These are phyloP conservation scores for Nerophis lumbriciformis DNA, from an alignment of 2,113 vertebrate genomes.

Conservation along the genomic window DNA sequence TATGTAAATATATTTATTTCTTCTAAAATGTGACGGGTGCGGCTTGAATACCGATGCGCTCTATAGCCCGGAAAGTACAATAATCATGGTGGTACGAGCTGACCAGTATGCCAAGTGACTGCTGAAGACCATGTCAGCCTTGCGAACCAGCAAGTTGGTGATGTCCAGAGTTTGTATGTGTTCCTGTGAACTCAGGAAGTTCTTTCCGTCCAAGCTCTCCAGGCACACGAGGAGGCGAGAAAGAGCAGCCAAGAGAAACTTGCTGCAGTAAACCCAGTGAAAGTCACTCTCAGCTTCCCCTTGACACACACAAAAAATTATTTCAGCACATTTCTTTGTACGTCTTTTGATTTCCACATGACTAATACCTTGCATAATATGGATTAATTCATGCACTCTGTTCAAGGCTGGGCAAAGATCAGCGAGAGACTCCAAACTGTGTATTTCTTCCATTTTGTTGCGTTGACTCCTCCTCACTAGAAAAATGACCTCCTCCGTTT, in stretches of 20 bases:
- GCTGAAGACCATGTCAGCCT: slow-evolving; percentile 66
- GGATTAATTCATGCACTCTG: slow-evolving; percentile 58
- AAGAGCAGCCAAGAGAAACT: slow-evolving; percentile 64
- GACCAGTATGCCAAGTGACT: slow-evolving; percentile 64
- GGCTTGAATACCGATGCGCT: too few species aligned
- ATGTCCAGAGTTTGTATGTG: slow-evolving; percentile 44
- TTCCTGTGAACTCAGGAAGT: slow-evolving; percentile 49
- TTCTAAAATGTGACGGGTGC: too few species aligned
- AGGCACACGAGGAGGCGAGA: slow-evolving; percentile 58
- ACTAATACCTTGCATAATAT: slow-evolving; percentile 65
- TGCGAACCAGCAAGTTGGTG: slow-evolving; percentile 56
- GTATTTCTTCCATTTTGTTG: slow-evolving; percentile 53
- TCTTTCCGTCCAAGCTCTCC: slow-evolving; percentile 53
- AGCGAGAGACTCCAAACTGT: slow-evolving; percentile 43
- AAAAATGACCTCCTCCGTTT: slow-evolving; percentile 59
- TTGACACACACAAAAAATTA: slow-evolving; percentile 16
- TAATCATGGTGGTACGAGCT: slow-evolving; percentile 4
- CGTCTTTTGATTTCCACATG: neutral
- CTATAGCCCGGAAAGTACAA: too few species aligned
- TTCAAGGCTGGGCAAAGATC: slow-evolving; percentile 65
- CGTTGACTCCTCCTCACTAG: slow-evolving; percentile 56
- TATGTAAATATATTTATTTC: too few species aligned
- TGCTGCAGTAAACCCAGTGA: slow-evolving; percentile 72
- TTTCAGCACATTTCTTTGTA: neutral
- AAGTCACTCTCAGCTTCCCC: slow-evolving; percentile 58